Percentiles rank a stretch among this genome's conserved stretches.
Conservation (phyloP, 2,113 vertebrate species). For the Tringa solitaria region DNA sequence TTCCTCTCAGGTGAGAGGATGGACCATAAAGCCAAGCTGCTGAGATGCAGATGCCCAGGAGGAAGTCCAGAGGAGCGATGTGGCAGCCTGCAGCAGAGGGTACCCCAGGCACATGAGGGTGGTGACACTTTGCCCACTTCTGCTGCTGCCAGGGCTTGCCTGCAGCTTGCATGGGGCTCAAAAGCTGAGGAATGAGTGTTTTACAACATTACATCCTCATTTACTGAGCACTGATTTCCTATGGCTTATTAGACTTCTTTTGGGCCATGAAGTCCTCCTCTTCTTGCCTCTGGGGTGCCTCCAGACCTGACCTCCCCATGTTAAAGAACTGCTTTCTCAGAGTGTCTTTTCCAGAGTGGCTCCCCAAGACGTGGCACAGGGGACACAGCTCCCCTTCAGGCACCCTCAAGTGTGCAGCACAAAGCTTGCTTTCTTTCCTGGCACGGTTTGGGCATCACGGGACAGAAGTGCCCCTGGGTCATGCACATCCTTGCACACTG, state of each 20-base stretch:
- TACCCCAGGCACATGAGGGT: background rate
- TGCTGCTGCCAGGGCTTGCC: background rate
- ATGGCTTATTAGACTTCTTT: background rate
- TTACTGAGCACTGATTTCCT: background rate
- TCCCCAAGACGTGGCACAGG: background rate
- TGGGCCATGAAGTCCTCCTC: background rate
- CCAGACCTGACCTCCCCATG: fast-evolving
- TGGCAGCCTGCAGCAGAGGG: background rate
- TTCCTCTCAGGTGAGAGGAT: background rate
- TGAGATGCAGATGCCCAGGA: background rate
- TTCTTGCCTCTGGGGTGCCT: background rate
- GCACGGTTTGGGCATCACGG: too few relatives aligned
- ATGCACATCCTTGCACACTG: too few relatives aligned
- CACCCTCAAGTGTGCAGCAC: background rate
- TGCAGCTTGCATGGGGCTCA: background rate
- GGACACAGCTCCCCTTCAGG: fast-evolving
- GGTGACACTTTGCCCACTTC: background rate
- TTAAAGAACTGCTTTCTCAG: background rate
- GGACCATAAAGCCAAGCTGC: background rate
- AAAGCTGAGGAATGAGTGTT: background rate
- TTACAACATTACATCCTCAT: background rate
- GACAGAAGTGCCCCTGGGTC: too few relatives aligned
- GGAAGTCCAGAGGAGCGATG: background rate
- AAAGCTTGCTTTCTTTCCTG: background rate
- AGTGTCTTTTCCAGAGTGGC: background rate